Percentiles rank a stretch among this genome's conserved stretches.
Conservation (phyloP, 2,888 invertebrate species). For the Amblyteles armatorius region DNA sequence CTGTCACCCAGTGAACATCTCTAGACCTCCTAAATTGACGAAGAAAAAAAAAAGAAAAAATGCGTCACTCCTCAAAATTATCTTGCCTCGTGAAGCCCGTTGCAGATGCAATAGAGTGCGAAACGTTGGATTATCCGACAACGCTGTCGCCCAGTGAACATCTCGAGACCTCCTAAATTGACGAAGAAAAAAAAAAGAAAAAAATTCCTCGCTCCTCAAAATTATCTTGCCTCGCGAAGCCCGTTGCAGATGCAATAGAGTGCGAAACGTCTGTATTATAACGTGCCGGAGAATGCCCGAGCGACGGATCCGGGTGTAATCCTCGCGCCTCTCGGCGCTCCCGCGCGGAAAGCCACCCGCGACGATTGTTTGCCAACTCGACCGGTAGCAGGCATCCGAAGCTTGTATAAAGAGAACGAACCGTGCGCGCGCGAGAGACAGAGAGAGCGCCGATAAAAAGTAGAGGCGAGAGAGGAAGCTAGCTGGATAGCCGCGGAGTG, state of each 20-base stretch:
- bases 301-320: conserved; percentile 30
- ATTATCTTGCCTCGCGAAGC: neutral
- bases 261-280: neutral
- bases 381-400: neutral
- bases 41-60: no score
- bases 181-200: no score
- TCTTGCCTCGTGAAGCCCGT: neutral
- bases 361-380: conserved; percentile 50
- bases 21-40: no score
- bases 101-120: neutral
- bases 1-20: neutral
- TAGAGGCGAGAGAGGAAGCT: conserved; percentile 2
- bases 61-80: conserved; percentile 3
- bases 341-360: conserved; percentile 10
- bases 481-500: conserved; percentile 9
- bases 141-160: neutral
- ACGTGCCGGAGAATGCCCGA: conserved; percentile 5
- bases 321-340: conserved; percentile 26
- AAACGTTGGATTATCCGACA: neutral
- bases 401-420: neutral
- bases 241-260: neutral
- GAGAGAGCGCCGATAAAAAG: conserved; percentile 1
- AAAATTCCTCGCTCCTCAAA: neutral
- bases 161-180: no score
- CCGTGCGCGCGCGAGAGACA: neutral